Percentiles rank a stretch among this genome's conserved stretches.
phyloP scores from a whole-genome alignment of 2,797 vertebrate species.

The Alca torda region DNA sequence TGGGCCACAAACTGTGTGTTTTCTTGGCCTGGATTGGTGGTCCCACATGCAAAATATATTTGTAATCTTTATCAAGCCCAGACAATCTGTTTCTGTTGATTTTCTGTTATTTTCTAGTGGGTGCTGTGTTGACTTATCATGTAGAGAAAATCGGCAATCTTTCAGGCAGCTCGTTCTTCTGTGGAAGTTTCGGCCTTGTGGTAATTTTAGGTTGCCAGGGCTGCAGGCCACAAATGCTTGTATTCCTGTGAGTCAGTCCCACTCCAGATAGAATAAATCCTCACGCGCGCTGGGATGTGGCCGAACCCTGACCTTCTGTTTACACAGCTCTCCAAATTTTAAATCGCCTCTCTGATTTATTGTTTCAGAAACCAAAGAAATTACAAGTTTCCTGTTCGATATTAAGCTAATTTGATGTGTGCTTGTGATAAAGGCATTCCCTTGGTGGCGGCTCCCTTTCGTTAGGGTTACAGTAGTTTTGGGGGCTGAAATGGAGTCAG shows the following conservation, averaged over 20 bases:
- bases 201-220: neutral
- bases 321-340: neutral
- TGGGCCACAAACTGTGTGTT: neutral
- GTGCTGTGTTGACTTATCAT: accelerated
- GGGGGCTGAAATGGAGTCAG: conserved; percentile 51
- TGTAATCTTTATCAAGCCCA: neutral
- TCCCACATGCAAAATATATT: neutral
- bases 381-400: neutral
- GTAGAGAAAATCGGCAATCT: neutral
- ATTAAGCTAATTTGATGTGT: neutral
- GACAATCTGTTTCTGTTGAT: neutral
- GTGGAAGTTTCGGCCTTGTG: neutral
- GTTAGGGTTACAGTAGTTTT: conserved; percentile 19
- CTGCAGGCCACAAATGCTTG: neutral
- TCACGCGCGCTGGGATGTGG: accelerated
- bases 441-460: neutral
- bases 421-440: conserved; percentile 3
- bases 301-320: neutral
- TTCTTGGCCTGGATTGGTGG: neutral
- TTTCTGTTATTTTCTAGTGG: neutral
- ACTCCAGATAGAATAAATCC: conserved; percentile 13
- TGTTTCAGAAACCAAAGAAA: neutral
- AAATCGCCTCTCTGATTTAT: neutral
- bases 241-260: neutral
- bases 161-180: neutral